phyloP scores from a whole-genome alignment of 2,113 vertebrate species.

The Thymallus thymallus region DNA sequence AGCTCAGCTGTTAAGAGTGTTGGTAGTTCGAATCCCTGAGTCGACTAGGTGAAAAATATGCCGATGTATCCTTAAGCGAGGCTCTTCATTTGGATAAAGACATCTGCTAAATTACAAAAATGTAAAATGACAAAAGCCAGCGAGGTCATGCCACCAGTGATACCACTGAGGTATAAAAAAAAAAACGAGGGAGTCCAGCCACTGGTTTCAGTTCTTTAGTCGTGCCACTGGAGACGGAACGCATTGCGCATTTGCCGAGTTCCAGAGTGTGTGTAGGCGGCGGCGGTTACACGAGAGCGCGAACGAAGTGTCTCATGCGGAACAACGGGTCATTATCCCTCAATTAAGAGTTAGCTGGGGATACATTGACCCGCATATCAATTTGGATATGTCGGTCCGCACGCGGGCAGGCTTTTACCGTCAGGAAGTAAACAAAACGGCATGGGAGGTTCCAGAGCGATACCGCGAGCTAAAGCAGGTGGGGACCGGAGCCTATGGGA shows the following conservation, averaged over 20 bases:
- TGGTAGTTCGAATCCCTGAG: too few relatives aligned
- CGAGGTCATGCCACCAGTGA: background rate
- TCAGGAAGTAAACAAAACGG: slow-evolving; percentile 85
- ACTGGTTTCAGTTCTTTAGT: background rate
- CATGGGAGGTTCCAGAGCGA: slow-evolving; percentile 86
- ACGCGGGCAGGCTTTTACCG: slow-evolving; percentile 79
- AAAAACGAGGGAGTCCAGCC: too few relatives aligned
- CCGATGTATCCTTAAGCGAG: too few relatives aligned
- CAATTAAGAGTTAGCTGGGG: background rate
- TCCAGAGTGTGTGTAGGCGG: slow-evolving; percentile 14
- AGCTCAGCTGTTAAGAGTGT: too few relatives aligned
- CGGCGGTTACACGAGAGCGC: background rate
- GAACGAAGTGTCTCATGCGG: background rate
- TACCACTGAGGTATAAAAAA: too few relatives aligned
- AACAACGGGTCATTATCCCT: background rate
- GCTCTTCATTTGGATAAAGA: too few relatives aligned
- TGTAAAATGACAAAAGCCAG: background rate
- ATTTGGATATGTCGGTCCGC: slow-evolving; percentile 61
- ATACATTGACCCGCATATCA: slow-evolving; percentile 10
- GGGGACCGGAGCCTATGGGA: slow-evolving; percentile 90
- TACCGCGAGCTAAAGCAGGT: slow-evolving; percentile 86
- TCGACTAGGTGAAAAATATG: too few relatives aligned
- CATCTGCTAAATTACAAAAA: too few relatives aligned
- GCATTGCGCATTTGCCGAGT: background rate
- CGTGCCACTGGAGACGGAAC: background rate